phyloP scores from a whole-genome alignment of 2,888 invertebrate species.

The Bugula neritina region DNA sequence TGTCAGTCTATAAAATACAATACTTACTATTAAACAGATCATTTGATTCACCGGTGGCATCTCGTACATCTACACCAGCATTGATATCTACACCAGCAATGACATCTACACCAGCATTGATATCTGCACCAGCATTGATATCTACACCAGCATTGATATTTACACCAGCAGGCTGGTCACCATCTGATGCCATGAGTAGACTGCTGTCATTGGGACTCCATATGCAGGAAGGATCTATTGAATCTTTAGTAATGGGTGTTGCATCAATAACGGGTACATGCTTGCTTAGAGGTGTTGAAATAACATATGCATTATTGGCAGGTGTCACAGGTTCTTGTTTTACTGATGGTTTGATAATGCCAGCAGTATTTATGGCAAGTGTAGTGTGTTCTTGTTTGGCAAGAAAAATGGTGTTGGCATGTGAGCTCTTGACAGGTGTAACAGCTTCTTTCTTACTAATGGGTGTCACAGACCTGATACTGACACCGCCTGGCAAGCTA shows the following conservation, averaged over 20 bases:
- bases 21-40: conserved; percentile 24
- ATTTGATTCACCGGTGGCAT: neutral
- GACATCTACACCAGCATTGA: neutral
- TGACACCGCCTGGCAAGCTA: too few relatives aligned
- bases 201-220: neutral
- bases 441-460: neutral
- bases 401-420: neutral
- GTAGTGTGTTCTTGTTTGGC: too few relatives aligned
- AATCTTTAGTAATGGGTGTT: neutral
- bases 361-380: too few relatives aligned
- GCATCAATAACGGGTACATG: neutral
- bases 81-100: neutral
- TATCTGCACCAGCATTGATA: too few relatives aligned
- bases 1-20: too few relatives aligned
- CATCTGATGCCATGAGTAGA: neutral
- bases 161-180: neutral
- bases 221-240: neutral
- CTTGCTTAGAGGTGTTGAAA: neutral
- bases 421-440: neutral
- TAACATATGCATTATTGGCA: neutral
- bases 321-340: neutral
- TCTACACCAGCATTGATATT: too few relatives aligned
- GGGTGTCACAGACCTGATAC: neutral
- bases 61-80: neutral
- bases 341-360: too few relatives aligned